A percentile compares a stretch with the other conserved stretches of the same genome.
phyloP scores from a whole-genome alignment of 2,113 vertebrate genomes.

The Ceyx melanurus region DNA sequence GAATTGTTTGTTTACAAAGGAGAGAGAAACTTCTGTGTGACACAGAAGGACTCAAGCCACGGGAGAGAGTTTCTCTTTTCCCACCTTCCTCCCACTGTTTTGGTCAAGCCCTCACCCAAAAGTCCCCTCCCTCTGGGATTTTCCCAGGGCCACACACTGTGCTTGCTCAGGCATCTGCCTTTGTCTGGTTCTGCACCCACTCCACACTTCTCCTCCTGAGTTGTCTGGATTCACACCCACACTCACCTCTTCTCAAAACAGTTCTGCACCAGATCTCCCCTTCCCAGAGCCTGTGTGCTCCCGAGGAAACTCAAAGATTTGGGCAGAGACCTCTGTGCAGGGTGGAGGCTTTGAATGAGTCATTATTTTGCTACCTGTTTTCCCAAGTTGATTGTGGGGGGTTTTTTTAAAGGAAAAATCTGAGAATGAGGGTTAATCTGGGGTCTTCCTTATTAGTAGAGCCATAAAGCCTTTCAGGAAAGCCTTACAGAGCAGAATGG shows the following conservation, averaged over 20 bases:
- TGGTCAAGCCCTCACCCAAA: background rate
- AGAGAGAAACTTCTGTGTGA: background rate
- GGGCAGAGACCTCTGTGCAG: background rate
- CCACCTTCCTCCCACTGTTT: background rate
- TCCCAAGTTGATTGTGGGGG: accelerated
- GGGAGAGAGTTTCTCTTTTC: background rate
- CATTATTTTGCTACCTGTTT: background rate
- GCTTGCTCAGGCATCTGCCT: background rate
- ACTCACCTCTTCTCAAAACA: background rate
- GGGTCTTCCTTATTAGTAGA: background rate
- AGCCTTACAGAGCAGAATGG: background rate
- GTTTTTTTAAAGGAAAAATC: constrained; percentile 7
- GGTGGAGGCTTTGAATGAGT: background rate
- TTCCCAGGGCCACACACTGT: constrained; percentile 35
- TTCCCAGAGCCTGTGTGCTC: background rate
- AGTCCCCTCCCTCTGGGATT: background rate
- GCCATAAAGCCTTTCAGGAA: constrained; percentile 20
- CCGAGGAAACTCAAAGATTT: background rate
- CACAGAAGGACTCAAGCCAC: background rate
- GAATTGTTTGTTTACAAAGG: constrained; percentile 28
- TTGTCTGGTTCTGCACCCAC: accelerated
- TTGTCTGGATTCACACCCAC: background rate
- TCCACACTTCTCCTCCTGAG: background rate
- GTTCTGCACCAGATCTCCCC: background rate
- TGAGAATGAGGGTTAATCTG: background rate